Base-by-base conservation (phyloP, 2,888 invertebrate species). In the Drosophila pegasa region DNA sequence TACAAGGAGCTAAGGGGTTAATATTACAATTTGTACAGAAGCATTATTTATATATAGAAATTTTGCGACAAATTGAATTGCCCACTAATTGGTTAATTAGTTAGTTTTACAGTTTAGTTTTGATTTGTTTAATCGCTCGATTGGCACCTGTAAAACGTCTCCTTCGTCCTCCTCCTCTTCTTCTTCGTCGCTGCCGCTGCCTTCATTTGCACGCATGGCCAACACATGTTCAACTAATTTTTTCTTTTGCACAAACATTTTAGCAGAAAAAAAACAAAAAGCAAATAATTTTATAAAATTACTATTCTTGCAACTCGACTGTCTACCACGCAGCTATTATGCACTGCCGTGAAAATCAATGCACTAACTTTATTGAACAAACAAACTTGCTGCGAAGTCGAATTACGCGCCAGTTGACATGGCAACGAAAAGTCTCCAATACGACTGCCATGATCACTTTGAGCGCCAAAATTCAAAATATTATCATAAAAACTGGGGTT, bases 141-240 rank as follows among this genome's bases (percentile, higher is more conserved):
- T 71, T 71, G 67, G 90, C 89, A 90, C 89, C 92, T 92, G 92
- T 68, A 92, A 76, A 73, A 92, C 80, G 76, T 92, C 92, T 54
- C 91, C 92, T 72, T 90, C 90, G 91, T 94, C 94, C 89, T 94
- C 94, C 79, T 94, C 94, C 68, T 94, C 94, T 64, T 94, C 94
- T 47, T 94, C 94, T 51, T 94, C 94, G 27, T 94, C 94, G 56
- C 94, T 94, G 70, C 93, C 94, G 50, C 94, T 93, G n/a, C 93
- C 94, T 14, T 71, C 88, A 40, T 78, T 80, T 18, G 62, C 87
- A 10, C 81, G 88, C 69, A 79, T 88, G 43, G 93, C 93, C 70
- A 92, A 92, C 45, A 93, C 91, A 85, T 90, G 87, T 57, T 91
- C 87, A 29, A 90, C 90, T 54, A 91, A 84, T 75, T 90, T 88